Evolutionary conservation across 2,113 vertebrate genomes (phyloP), one percentile per base, ranked within the genome.

Genomic region (Sinocyclocheilus anshuiensis): DNA sequence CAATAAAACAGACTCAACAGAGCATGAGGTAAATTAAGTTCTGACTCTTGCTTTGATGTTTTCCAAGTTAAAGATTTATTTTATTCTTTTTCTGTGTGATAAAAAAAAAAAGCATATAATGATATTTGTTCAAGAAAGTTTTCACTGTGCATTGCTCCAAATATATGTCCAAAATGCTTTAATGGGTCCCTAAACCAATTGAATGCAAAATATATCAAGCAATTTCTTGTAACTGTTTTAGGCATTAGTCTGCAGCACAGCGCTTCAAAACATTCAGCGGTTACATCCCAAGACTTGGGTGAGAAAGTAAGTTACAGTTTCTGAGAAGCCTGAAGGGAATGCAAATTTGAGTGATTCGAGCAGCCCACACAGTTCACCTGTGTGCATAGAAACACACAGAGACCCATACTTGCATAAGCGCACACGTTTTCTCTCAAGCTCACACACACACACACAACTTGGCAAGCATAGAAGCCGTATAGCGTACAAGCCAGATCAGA

Each of bases 221-320:
- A 33, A 26, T 86, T 86, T 84, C 22, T 80, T 69, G 12, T 45
- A 18, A 15, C 33, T 80, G 65, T 71, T 69, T 69, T 50, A 55
- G 6, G 26, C 63, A 82, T 82, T 67, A 82, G 63, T 83, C 33
- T 83, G 81, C 63, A 74, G 50, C 10, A 8, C 10, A 4, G 33
- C 45, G 10, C 74, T 65, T 57, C 26, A 26, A 72, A n/a, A 10
- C 65, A 55, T 48, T 65, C 48, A 83, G 48, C 1, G 10, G 55
- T 39, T 55, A 50, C 63, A 69, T 82, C 80, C 63, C 45, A 71
- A 71, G 77, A 89, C 74, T 84, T 75, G 76, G 83, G 79, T 63
- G 67, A 84, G 77, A 88, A 86, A 84, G 79, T 85, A 67, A 82
- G 81, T 84, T 79, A 72, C n/a, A 29, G 77, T 88, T 91, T 91